These are phyloP conservation scores for Melanostoma scalare DNA, from an alignment of 2,888 invertebrate species.

Conservation along the genomic window DNA sequence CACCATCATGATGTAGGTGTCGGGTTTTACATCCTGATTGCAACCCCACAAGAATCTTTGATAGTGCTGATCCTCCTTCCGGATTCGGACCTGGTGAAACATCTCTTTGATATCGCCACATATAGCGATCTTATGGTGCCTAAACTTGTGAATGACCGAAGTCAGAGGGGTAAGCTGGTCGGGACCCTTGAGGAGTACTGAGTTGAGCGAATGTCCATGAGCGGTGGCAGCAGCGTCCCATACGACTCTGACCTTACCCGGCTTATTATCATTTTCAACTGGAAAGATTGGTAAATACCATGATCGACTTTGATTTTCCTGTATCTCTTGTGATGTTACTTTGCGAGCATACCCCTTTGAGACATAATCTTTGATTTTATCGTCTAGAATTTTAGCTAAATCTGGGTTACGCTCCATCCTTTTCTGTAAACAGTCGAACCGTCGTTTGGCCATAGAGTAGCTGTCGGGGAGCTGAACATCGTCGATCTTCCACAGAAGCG, in stretches of 20 bases:
- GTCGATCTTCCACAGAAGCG: constrained; percentile 73
- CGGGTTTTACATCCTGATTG: constrained; percentile 3
- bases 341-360: constrained; percentile 70
- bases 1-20: constrained; percentile 63
- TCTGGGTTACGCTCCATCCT: constrained; percentile 43
- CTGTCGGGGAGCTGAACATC: constrained; percentile 41
- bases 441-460: constrained; percentile 57
- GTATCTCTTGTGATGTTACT: constrained; percentile 55
- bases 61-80: constrained; percentile 5
- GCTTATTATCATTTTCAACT: constrained; percentile 74
- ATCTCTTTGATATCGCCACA: constrained; percentile 75
- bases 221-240: constrained; percentile 75
- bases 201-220: constrained; percentile 7
- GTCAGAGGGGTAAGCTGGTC: constrained; percentile 76
- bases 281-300: constrained; percentile 75
- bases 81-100: constrained; percentile 62
- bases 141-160: constrained; percentile 76
- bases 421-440: constrained; percentile 64
- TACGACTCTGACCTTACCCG: constrained; percentile 74
- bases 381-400: constrained; percentile 32
- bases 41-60: constrained; percentile 20
- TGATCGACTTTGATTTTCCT: constrained; percentile 4
- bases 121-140: constrained; percentile 76
- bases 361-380: constrained; percentile 63
- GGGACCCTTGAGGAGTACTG: constrained; percentile 74